These are phyloP conservation scores for Saguinus midas DNA, from an alignment of 2,113 vertebrate species.

Conservation along the genomic window DNA sequence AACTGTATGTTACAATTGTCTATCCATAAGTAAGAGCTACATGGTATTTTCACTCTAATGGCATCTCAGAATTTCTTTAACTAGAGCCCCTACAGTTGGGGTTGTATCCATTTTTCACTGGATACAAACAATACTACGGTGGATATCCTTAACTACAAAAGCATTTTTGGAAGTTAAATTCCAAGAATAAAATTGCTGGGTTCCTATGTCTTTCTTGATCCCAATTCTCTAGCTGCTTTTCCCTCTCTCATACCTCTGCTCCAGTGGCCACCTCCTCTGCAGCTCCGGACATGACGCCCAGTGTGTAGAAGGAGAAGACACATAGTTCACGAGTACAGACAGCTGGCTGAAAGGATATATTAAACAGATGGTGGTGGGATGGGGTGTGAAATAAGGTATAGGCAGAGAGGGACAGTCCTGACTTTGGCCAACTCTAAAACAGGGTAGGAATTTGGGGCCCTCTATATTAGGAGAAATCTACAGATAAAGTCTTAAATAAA, in stretches of 20 bases:
- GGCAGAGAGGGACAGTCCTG: not conserved
- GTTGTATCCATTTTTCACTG: not conserved
- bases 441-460: not conserved
- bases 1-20: not conserved
- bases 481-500: constrained; percentile 1
- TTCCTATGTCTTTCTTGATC: not conserved
- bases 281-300: constrained; percentile 99
- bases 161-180: constrained; percentile 21
- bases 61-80: constrained; percentile 22
- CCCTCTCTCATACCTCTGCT: constrained; percentile 89
- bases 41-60: not conserved
- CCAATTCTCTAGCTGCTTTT: not conserved
- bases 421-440: not conserved
- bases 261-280: constrained; percentile 98
- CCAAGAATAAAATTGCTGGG: not conserved
- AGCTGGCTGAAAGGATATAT: constrained; percentile 87
- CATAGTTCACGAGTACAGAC: constrained; percentile 98
- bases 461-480: not conserved
- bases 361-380: not conserved
- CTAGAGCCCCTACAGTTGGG: not conserved
- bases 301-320: constrained; percentile 98
- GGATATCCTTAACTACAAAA: not conserved
- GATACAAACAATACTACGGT: not conserved
- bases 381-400: not conserved
- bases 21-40: not conserved